Base-by-base conservation (phyloP, 2,797 vertebrate genomes). In the Pterois miles region DNA sequence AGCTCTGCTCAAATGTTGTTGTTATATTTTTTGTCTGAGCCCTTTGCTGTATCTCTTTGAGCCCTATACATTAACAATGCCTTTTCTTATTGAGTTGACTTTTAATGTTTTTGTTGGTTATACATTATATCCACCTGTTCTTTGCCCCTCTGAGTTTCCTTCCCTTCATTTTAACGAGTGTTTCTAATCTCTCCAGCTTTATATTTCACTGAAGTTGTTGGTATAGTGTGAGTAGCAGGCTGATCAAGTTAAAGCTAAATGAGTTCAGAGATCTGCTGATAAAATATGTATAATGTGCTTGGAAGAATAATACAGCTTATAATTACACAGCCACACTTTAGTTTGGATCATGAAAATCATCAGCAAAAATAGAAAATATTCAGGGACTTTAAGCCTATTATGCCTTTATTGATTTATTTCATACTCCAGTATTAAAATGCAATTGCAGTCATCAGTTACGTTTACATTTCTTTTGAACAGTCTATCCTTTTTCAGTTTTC, bases 401-500 rank as follows among this genome's bases (percentile, higher is more conserved):
- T 54, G 12, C 12, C 0, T 50, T 27, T 71, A 65, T 43, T 59
- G 4, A 62, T 71, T 59, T 14, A n/a, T 70, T 40, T 20, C 50
- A 7, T 62, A 9, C 27, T 23, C 7, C 33, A 54, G n/a, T 36
- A 40, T 74, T 53, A 29, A 64, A 43, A 10, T 63, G 22, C 29
- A 66, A 63, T 23, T 65, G 3, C 64, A 53, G 52, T 27, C 36
- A 43, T 33, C 16, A 11, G 67, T 54, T 33, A 8, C 34, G 31
- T 27, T 6, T 52, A 23, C 48, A 7, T 43, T 63, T 66, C 48
- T 34, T 78, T 48, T 52, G 18, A 65, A 6, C 23, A 38, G 53
- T 77, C 9, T 11, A n/a, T 75, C 60, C 43, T 11, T 59, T 60
- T 70, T 75, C 12, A 62, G 16, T 52, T 79, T 74, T 65, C 43